Conservation (phyloP, 2,797 vertebrate genomes). For the Clarias platycephalus region DNA sequence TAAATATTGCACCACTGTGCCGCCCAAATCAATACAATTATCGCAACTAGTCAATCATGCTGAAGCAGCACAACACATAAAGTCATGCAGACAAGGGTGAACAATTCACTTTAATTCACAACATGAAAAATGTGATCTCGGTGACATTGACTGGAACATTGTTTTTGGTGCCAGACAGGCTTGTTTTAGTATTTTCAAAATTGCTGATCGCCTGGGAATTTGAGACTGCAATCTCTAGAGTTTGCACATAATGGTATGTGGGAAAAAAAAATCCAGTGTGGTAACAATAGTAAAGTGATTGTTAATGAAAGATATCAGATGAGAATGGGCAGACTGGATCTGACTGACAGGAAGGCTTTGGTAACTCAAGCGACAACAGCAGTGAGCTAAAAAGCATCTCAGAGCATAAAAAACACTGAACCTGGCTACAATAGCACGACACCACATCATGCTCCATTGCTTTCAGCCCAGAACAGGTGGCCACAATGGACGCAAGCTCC, state of each 20-base stretch:
- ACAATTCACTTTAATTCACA: neutral
- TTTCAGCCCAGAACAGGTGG: neutral
- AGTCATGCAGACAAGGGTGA: neutral
- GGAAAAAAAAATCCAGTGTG: neutral
- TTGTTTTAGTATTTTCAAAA: neutral
- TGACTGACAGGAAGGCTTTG: neutral
- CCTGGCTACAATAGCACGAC: neutral
- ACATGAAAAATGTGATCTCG: neutral
- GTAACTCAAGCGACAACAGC: constrained; percentile 2
- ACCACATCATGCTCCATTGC: neutral
- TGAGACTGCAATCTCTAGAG: neutral
- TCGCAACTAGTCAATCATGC: too few species aligned
- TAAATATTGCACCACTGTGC: too few species aligned
- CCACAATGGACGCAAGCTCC: too few species aligned
- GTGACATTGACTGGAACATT: neutral
- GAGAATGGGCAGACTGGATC: neutral
- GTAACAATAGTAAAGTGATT: neutral
- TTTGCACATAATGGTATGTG: neutral
- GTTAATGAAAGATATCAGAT: neutral
- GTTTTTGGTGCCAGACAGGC: neutral
- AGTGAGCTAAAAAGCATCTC: neutral
- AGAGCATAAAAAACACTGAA: neutral
- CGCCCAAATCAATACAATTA: neutral
- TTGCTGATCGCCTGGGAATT: neutral
- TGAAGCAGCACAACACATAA: too few species aligned